These are phyloP conservation scores for Xiphorhynchus elegans DNA, from an alignment of 2,113 vertebrate genomes.

Conservation along the genomic window DNA sequence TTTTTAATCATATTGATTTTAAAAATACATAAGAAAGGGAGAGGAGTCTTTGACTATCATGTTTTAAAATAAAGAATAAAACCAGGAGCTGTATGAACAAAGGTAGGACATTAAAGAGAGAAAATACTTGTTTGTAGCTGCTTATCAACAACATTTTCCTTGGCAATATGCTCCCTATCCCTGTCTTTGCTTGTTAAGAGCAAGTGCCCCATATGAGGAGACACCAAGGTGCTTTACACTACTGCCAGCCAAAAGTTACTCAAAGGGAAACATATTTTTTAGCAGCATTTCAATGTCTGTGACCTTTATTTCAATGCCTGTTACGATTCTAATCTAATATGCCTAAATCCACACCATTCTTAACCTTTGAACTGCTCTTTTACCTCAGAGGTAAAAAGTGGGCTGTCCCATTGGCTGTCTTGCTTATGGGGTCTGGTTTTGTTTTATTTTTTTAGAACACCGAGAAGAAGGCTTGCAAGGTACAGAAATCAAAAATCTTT, in stretches of 20 bases:
- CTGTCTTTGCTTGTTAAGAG: background rate
- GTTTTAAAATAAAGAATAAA: background rate
- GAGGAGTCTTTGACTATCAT: background rate
- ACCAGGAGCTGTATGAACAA: background rate
- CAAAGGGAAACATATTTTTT: background rate
- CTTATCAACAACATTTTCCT: background rate
- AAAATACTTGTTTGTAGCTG: background rate
- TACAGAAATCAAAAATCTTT: background rate
- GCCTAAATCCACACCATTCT: background rate
- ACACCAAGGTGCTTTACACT: conserved; percentile 2
- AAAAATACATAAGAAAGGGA: background rate
- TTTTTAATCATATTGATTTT: conserved; percentile 60
- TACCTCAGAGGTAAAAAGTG: background rate
- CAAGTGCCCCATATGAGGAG: background rate
- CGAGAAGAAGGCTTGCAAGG: background rate
- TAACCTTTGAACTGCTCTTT: background rate
- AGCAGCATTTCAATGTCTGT: background rate
- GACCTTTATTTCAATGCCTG: background rate
- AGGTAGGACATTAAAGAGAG: background rate
- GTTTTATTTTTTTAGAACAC: background rate
- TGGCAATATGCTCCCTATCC: background rate
- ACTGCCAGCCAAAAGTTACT: background rate
- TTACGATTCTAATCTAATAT: background rate
- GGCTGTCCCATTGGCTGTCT: background rate
- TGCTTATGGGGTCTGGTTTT: background rate